phyloP scores from a whole-genome alignment of 64 coral and sea anemone species.

The Dendronephthya gigantea region DNA sequence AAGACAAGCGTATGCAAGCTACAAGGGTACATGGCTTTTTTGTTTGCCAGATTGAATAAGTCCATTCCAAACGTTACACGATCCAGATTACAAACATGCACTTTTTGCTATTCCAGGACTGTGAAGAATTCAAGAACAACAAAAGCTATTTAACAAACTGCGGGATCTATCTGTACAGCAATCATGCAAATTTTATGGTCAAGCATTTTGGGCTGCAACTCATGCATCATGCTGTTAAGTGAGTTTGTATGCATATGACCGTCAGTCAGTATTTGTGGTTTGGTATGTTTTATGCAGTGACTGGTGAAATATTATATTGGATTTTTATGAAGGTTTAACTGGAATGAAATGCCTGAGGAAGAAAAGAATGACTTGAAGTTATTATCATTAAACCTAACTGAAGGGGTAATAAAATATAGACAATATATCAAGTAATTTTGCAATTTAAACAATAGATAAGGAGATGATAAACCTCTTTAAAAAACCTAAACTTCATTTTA shows the following conservation, averaged over 20 bases:
- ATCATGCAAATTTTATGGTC: slow-evolving; percentile 45
- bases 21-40: neutral
- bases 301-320: slow-evolving; percentile 29
- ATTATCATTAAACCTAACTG: neutral
- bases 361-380: slow-evolving; percentile 13
- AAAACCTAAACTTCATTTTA: too few species aligned
- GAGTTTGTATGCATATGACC: neutral
- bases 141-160: slow-evolving; percentile 46
- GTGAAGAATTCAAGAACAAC: slow-evolving; percentile 61
- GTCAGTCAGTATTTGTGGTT: neutral
- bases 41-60: too few species aligned
- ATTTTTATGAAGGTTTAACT: slow-evolving; percentile 45
- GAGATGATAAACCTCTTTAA: too few species aligned
- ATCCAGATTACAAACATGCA: too few species aligned
- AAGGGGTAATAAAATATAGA: neutral
- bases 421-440: too few species aligned
- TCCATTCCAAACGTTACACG: too few species aligned
- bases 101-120: neutral
- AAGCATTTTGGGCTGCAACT: slow-evolving; percentile 79
- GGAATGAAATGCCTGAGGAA: slow-evolving; percentile 33
- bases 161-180: slow-evolving; percentile 40
- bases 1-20: neutral
- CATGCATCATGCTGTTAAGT: slow-evolving; percentile 84
- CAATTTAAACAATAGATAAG: neutral
- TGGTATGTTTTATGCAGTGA: neutral